Evolutionary conservation across 2,888 invertebrate species (phyloP).

Genomic region (Macaria notata): DNA sequence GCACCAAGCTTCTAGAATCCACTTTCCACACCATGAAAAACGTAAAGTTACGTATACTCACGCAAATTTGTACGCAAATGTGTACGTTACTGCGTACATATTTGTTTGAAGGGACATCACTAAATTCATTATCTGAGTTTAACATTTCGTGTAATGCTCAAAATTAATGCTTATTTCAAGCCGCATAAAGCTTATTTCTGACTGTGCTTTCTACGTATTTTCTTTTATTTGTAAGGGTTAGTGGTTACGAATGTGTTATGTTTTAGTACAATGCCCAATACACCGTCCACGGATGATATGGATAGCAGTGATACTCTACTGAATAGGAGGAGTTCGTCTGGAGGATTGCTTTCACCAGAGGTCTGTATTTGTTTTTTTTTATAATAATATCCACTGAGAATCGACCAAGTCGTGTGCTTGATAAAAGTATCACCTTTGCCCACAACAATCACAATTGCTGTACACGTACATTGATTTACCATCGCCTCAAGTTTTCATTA

Average conservation of each 20-base stretch:
- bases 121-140: constrained; percentile 22
- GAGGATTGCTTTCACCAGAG: constrained; percentile 92
- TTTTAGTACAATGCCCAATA: constrained; percentile 85
- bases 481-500: too few relatives aligned
- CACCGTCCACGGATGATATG: constrained; percentile 87
- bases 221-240: constrained; percentile 1
- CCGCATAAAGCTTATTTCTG: constrained; percentile 18
- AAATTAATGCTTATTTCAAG: constrained; percentile 26
- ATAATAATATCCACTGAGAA: too few relatives aligned
- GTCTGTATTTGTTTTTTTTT: constrained; percentile 49
- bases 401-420: too few relatives aligned
- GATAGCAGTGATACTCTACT: constrained; percentile 80
- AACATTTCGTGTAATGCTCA: constrained; percentile 36
- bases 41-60: constrained; percentile 6
- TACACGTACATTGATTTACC: too few relatives aligned
- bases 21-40: constrained; percentile 8
- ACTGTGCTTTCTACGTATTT: constrained; percentile 22
- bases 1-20: constrained; percentile 31
- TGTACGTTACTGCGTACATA: constrained; percentile 6
- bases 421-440: too few relatives aligned
- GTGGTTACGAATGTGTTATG: constrained; percentile 10
- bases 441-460: too few relatives aligned
- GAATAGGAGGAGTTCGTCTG: constrained; percentile 89
- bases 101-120: constrained; percentile 23
- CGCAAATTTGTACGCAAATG: constrained; percentile 13